These are phyloP conservation scores for Archegozetes longisetosus DNA, from an alignment of 1,140 invertebrate genomes.

Conservation along the genomic window DNA sequence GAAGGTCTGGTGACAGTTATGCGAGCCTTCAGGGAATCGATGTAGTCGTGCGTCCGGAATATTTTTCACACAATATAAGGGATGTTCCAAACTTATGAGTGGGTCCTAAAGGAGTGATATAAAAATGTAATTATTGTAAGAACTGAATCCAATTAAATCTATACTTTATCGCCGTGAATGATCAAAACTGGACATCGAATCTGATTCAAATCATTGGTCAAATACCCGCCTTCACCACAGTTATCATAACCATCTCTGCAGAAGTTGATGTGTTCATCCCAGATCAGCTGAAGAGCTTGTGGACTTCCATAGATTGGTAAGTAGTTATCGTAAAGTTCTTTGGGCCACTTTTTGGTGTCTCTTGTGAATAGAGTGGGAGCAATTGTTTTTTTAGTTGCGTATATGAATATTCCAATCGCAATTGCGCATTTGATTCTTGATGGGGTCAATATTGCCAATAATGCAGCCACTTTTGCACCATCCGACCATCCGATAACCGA, in stretches of 20 bases:
- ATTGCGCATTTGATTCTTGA: constrained; percentile 9
- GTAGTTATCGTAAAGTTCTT: neutral
- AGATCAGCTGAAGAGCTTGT: neutral
- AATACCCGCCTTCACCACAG: neutral
- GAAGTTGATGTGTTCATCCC: neutral
- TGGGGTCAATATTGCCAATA: constrained; percentile 10
- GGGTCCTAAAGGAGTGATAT: constrained; percentile 12
- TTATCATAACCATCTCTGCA: constrained; percentile 11
- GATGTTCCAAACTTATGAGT: constrained; percentile 15
- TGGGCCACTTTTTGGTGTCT: neutral
- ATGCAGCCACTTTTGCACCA: constrained; percentile 13
- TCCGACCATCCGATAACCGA: no score
- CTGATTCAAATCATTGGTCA: constrained; percentile 28
- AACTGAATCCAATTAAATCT: neutral
- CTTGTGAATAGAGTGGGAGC: neutral
- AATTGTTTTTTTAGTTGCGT: neutral
- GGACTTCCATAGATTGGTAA: neutral
- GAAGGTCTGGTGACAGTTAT: constrained; percentile 12
- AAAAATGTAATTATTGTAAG: neutral
- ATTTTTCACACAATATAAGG: neutral
- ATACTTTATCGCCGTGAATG: constrained; percentile 11
- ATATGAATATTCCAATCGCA: constrained; percentile 7
- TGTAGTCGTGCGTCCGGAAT: constrained; percentile 9
- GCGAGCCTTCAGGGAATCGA: constrained; percentile 14
- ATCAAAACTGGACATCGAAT: constrained; percentile 13